Percentiles rank a stretch among this genome's conserved stretches.
phyloP scores from a whole-genome alignment of 2,888 invertebrate species.

The Toxonevra muliebris region DNA sequence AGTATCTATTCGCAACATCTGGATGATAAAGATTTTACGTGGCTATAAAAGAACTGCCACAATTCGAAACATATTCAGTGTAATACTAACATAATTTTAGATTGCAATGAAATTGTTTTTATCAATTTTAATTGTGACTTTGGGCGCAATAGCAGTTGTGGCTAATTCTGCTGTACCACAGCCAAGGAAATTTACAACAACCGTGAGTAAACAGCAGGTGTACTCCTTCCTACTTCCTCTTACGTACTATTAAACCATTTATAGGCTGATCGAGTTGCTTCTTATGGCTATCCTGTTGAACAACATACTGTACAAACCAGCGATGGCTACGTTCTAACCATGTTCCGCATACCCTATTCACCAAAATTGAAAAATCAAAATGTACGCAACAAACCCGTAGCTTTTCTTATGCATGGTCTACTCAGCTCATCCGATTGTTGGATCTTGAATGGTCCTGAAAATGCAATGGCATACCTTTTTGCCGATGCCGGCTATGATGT shows the following conservation, averaged over 20 bases:
- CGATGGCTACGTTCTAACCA: slow-evolving; percentile 43
- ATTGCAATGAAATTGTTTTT: no score
- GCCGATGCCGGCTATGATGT: slow-evolving; percentile 52
- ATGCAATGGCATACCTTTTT: slow-evolving; percentile 42
- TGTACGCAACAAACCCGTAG: slow-evolving; percentile 44
- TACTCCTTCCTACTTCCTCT: background rate
- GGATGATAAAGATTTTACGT: no score
- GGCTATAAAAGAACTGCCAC: no score
- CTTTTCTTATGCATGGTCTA: slow-evolving; percentile 66
- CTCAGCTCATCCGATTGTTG: slow-evolving; percentile 46
- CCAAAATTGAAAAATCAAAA: slow-evolving; percentile 19
- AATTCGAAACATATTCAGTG: no score
- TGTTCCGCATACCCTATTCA: slow-evolving; percentile 46
- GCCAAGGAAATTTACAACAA: background rate
- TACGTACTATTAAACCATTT: background rate
- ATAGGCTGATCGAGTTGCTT: slow-evolving; percentile 42
- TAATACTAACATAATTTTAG: no score
- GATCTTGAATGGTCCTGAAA: slow-evolving; percentile 43
- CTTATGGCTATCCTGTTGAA: slow-evolving; percentile 63
- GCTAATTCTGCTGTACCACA: no score
- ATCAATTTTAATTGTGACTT: no score
- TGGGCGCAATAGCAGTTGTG: no score
- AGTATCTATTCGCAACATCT: no score
- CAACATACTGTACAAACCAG: slow-evolving; percentile 65
- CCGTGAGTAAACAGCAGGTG: background rate